Percentiles rank a stretch among this genome's conserved stretches.
phyloP scores from a whole-genome alignment of 2,888 invertebrate genomes.

The Chrysopilus asiliformis region DNA sequence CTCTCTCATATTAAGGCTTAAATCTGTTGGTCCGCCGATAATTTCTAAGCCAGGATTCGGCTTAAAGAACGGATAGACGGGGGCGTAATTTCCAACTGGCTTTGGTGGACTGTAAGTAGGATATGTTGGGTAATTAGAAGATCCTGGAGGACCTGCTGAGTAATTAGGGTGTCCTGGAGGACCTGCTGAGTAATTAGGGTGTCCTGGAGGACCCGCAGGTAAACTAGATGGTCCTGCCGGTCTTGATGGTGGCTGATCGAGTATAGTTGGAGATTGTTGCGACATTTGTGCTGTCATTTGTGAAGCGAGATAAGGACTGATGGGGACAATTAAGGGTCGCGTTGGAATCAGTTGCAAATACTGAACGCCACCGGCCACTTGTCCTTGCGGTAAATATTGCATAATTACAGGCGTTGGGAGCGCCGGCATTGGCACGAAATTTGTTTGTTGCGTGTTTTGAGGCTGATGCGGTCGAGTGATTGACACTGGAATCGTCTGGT shows the following conservation, averaged over 20 bases:
- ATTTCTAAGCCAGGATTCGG: constrained; percentile 29
- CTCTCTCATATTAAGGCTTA: constrained; percentile 30
- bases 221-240: background rate
- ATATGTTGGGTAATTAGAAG: background rate
- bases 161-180: background rate
- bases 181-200: background rate
- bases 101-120: background rate
- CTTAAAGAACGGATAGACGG: constrained; percentile 24
- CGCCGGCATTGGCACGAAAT: background rate
- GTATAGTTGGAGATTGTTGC: constrained; percentile 5
- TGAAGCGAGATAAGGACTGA: constrained; percentile 28
- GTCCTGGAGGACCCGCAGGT: background rate
- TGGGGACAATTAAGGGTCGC: constrained; percentile 31
- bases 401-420: constrained; percentile 27
- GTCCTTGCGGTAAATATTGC: constrained; percentile 30
- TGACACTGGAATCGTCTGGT: no score
- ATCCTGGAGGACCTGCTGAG: background rate
- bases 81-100: constrained; percentile 1
- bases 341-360: constrained; percentile 34
- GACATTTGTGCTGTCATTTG: constrained; percentile 11
- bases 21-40: constrained; percentile 17
- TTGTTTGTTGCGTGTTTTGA: background rate
- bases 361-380: constrained; percentile 27
- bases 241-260: constrained; percentile 8
- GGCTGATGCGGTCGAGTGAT: background rate